Evolutionary conservation across 2,888 invertebrate species (phyloP).

Genomic region (Laothoe populi): DNA sequence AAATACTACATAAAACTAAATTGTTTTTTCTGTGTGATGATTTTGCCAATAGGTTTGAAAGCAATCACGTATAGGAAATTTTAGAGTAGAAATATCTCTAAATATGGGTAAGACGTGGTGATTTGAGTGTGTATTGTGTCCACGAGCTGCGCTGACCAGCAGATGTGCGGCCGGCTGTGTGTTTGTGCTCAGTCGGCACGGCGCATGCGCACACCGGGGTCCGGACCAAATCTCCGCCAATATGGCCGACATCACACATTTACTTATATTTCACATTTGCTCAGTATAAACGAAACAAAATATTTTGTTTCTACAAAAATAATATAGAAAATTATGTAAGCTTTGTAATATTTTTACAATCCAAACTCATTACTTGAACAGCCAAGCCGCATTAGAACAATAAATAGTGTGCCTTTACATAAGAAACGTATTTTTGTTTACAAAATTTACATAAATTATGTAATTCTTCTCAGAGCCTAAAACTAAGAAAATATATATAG

Average conservation of each 20-base stretch:
- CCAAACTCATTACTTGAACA: too few species aligned
- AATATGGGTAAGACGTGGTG: constrained; percentile 43
- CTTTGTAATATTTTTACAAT: too few species aligned
- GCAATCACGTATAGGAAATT: neutral
- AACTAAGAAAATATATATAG: too few species aligned
- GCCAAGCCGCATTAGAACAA: too few species aligned
- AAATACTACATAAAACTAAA: too few species aligned
- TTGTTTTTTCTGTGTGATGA: too few species aligned
- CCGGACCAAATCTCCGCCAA: constrained; percentile 54
- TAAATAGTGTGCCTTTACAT: too few species aligned
- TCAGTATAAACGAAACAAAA: constrained; percentile 24
- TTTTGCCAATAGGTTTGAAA: too few species aligned
- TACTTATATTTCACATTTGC: constrained; percentile 11
- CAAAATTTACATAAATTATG: too few species aligned
- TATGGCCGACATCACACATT: constrained; percentile 58
- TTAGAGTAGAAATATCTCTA: constrained; percentile 23
- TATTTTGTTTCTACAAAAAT: neutral
- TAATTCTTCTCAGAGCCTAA: too few species aligned
- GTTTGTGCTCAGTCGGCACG: constrained; percentile 65
- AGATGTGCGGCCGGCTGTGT: constrained; percentile 81
- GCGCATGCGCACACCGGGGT: constrained; percentile 70
- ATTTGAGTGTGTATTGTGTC: constrained; percentile 67
- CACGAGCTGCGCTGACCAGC: constrained; percentile 83
- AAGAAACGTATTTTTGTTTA: too few species aligned
- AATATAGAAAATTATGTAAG: too few species aligned